A percentile compares a stretch with the other conserved stretches of the same genome.
Evolutionary conservation across 2,888 invertebrate species (phyloP).

Genomic region (Lobophora halterata): DNA sequence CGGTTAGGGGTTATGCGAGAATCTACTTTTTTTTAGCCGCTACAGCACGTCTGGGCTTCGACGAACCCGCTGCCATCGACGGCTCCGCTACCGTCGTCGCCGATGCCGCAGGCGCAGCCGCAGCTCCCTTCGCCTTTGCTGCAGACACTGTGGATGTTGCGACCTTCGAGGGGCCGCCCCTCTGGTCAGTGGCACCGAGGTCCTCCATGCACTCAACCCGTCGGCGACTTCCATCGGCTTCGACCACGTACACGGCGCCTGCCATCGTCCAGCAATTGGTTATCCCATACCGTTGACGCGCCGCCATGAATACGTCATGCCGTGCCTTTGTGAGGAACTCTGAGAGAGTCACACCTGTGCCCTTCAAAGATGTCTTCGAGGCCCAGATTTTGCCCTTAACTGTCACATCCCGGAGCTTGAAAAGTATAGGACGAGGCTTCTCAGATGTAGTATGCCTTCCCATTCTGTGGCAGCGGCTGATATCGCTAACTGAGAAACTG

Average conservation of each 20-base stretch:
- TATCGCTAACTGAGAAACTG: neutral
- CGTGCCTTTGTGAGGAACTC: slow-evolving; percentile 3
- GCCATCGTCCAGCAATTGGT: neutral
- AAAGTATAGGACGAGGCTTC: neutral
- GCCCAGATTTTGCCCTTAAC: slow-evolving; percentile 2
- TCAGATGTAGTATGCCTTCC: slow-evolving; percentile 2
- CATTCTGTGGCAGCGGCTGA: slow-evolving; percentile 12
- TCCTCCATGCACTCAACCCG: slow-evolving; percentile 1
- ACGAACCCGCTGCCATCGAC: neutral
- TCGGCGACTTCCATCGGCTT: slow-evolving; percentile 1
- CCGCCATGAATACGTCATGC: slow-evolving; percentile 3
- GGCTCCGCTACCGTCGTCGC: neutral
- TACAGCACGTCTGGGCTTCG: neutral
- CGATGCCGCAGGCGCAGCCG: neutral
- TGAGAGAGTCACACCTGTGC: slow-evolving; percentile 1
- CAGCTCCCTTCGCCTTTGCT: too few species aligned
- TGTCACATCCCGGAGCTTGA: neutral
- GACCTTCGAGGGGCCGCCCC: too few species aligned
- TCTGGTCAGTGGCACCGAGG: too few species aligned
- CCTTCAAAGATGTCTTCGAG: neutral
- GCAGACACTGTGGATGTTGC: too few species aligned
- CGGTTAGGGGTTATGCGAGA: too few species aligned
- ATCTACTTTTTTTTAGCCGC: neutral
- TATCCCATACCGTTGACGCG: slow-evolving; percentile 2
- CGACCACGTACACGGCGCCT: slow-evolving; percentile 4